These are phyloP conservation scores for Beris morrisii DNA, from an alignment of 2,888 invertebrate genomes.

Conservation along the genomic window DNA sequence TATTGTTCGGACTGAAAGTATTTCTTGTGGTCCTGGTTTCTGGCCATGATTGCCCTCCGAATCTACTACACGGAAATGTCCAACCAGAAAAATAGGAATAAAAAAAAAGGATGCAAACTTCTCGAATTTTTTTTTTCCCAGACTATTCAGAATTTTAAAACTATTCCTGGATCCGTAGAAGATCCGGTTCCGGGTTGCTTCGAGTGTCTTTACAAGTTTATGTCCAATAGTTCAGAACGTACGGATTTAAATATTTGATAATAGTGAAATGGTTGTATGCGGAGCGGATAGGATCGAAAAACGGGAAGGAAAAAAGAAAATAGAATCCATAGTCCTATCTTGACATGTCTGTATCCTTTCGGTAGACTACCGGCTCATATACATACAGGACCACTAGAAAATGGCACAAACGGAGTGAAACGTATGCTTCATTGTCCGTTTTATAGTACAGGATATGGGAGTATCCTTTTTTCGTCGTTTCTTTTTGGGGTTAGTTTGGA, in stretches of 20 bases:
- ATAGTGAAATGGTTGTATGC: slow-evolving; percentile 14
- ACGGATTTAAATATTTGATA: slow-evolving; percentile 28
- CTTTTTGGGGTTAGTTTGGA: slow-evolving; percentile 11
- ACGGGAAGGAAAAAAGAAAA: neutral
- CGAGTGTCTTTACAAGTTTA: slow-evolving; percentile 9
- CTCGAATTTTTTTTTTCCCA: too few relatives aligned
- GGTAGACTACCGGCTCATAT: neutral
- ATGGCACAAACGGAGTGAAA: neutral
- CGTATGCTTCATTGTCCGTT: slow-evolving; percentile 12
- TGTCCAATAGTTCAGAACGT: slow-evolving; percentile 9
- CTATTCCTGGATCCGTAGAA: too few relatives aligned
- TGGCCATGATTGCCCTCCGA: too few relatives aligned
- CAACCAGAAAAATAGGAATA: too few relatives aligned
- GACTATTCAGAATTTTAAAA: too few relatives aligned
- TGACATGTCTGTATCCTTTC: neutral
- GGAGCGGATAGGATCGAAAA: neutral
- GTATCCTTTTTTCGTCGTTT: slow-evolving; percentile 3
- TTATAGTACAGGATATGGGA: slow-evolving; percentile 6
- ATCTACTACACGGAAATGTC: too few relatives aligned
- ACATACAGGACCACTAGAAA: slow-evolving; percentile 8
- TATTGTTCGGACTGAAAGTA: too few relatives aligned
- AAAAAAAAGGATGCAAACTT: too few relatives aligned
- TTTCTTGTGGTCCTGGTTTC: too few relatives aligned
- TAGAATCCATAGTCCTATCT: neutral
- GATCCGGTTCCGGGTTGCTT: neutral